These are phyloP conservation scores for Enhydra lutris DNA, from an alignment of 2,113 vertebrate species.

Conservation along the genomic window DNA sequence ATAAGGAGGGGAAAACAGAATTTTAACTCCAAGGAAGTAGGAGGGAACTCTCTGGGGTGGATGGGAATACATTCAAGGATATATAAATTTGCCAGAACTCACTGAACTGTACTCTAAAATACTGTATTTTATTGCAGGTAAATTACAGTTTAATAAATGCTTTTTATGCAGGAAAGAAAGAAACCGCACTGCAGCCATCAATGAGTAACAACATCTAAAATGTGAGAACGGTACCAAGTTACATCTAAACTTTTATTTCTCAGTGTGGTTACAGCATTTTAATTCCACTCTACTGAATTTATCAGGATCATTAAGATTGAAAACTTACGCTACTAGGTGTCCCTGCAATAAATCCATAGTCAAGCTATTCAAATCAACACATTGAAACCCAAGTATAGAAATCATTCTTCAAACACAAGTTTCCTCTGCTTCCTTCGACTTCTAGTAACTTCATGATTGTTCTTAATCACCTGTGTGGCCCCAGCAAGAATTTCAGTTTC, in stretches of 20 bases:
- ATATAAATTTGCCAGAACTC: neutral
- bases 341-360: constrained; percentile 13
- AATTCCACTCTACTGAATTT: neutral
- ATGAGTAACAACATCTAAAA: neutral
- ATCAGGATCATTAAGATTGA: constrained; percentile 12
- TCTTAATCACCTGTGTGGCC: neutral
- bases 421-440: neutral
- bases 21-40: neutral
- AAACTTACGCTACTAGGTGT: neutral
- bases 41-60: neutral
- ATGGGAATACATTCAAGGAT: neutral
- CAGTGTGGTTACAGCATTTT: neutral
- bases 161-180: neutral
- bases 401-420: neutral
- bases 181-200: neutral
- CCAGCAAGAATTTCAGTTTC: neutral
- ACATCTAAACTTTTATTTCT: neutral
- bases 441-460: neutral
- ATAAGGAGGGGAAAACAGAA: neutral
- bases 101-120: neutral
- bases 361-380: neutral
- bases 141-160: neutral
- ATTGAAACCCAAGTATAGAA: neutral
- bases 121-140: neutral
- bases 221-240: neutral